Conservation (phyloP, 2,888 invertebrate genomes). For the Brachylomia viminalis region DNA sequence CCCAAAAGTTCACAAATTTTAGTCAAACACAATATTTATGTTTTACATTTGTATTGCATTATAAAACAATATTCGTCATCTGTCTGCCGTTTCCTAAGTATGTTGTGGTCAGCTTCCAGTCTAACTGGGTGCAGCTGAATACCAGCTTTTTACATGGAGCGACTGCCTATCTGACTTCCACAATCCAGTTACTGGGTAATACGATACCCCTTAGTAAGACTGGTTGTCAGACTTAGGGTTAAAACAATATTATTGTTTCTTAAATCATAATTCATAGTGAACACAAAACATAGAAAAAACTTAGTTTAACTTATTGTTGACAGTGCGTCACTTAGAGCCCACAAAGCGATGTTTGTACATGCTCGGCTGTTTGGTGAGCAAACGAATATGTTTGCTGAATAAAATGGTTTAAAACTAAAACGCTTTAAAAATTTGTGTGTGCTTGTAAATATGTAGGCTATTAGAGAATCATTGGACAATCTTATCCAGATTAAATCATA, state of each 20-base stretch:
- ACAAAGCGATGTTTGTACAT: slow-evolving; percentile 18
- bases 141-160: neutral
- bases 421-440: slow-evolving; percentile 5
- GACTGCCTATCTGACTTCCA: neutral
- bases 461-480: neutral
- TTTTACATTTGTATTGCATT: neutral
- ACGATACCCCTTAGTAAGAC: neutral
- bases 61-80: neutral
- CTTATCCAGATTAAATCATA: too few relatives aligned
- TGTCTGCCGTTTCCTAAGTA: neutral
- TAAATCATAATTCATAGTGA: neutral
- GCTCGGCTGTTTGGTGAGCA: slow-evolving; percentile 33
- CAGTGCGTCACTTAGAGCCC: slow-evolving; percentile 8
- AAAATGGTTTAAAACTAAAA: slow-evolving; percentile 18
- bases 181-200: neutral
- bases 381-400: slow-evolving; percentile 42
- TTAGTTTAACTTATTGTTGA: slow-evolving; percentile 3
- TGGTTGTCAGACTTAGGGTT: neutral
- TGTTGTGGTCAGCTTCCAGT: neutral
- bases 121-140: neutral
- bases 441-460: neutral
- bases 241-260: neutral
- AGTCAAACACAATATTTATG: neutral
- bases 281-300: neutral
- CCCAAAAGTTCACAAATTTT: neutral